Evolutionary conservation across 2,113 vertebrate species (phyloP), one percentile per base, ranked within the genome.

Genomic region (Lasiurus borealis): DNA sequence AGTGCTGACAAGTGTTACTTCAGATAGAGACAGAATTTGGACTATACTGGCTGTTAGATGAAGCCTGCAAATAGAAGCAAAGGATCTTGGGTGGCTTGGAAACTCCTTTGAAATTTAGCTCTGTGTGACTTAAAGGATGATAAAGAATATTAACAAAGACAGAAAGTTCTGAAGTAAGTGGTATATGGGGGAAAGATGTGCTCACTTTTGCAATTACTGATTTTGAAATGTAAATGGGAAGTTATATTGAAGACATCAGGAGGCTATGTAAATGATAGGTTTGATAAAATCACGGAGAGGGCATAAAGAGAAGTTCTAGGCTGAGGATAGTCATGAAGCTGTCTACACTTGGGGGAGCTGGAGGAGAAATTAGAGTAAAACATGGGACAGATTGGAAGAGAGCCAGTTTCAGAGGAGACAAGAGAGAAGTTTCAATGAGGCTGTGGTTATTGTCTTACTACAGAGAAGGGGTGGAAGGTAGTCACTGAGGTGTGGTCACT

Each of bases 181-280:
- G 15, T 21, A 36, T 68, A n/a, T 34, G 18, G n/a, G 52, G n/a
- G 8, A 31, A 52, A 92, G 27, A 54, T 75, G 27, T 85, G 27
- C 59, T 95, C 23, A 89, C n/a, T 12, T 91, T 93, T 88, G 62
- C 6, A 82, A n/a, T 40, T 75, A 27, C 8, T 91, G 62, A 88
- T 88, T 95, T 80, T 86, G 69, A 91, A 16, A 66, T 92, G 8
- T 57, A 88, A 96, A 85, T 68, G 62, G 12, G 5, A 59, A 85
- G 8, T 59, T 88, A 46, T 94, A 18, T 59, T 48, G 44, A 92
- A 83, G 34, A 73, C 34, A 8, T 52, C 25, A 46, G 59, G 48
- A 82, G 16, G 52, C 21, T 85, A 34, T 11, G 31, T 29, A 36
- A 95, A 62, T 52, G 18, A 69, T 82, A 73, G 29, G 15, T 82